These are phyloP conservation scores for Epinephelus coioides DNA, from an alignment of 2,797 vertebrate species.

Conservation along the genomic window DNA sequence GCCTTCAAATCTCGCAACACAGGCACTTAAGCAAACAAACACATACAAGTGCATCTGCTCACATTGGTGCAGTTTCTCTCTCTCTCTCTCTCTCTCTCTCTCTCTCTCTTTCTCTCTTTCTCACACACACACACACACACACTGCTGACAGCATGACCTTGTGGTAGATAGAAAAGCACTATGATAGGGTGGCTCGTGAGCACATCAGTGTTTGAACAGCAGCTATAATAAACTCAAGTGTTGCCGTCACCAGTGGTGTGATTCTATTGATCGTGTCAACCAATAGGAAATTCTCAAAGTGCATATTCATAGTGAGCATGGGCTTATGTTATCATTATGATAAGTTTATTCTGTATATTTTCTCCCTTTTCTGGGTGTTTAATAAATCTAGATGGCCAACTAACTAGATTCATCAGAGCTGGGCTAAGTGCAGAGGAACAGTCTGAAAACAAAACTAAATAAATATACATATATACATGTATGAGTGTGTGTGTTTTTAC, in stretches of 20 bases:
- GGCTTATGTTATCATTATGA: background rate
- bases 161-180: background rate
- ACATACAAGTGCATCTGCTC: background rate
- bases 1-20: constrained; percentile 3
- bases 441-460: background rate
- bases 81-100: too few species aligned
- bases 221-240: background rate
- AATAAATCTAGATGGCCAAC: background rate
- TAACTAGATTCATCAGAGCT: background rate
- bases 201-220: background rate
- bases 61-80: background rate
- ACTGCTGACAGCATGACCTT: background rate
- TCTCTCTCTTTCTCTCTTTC: too few species aligned
- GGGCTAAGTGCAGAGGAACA: background rate
- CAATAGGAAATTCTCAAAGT: background rate
- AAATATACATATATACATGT: too few species aligned
- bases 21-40: constrained; percentile 1
- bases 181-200: background rate
- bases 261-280: background rate
- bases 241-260: background rate
- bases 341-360: background rate
- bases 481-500: background rate
- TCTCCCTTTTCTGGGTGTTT: background rate
- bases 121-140: background rate
- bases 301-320: background rate